These are phyloP conservation scores for Zygogramma bicolorata DNA, from an alignment of 2,888 invertebrate genomes.

Conservation along the genomic window DNA sequence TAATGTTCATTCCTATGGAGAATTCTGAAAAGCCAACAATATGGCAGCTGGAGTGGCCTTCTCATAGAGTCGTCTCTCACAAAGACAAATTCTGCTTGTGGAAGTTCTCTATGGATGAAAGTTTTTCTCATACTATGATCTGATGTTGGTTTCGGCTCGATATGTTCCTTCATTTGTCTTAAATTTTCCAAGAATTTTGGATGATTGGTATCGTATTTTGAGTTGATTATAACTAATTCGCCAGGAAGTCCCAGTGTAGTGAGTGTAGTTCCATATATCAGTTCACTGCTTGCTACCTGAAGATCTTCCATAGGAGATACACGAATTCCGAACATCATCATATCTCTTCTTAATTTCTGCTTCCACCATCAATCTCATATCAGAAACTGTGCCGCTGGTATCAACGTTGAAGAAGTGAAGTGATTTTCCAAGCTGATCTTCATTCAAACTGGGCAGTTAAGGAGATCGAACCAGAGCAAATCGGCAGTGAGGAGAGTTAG, in stretches of 20 bases:
- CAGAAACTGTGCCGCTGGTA: too few species aligned
- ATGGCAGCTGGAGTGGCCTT: neutral
- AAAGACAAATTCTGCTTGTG: neutral
- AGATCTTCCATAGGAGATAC: too few species aligned
- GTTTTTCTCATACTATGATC: neutral
- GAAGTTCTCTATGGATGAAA: neutral
- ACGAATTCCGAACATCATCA: too few species aligned
- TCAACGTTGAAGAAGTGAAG: too few species aligned
- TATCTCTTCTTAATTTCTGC: too few species aligned
- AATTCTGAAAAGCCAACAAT: too few species aligned
- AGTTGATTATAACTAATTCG: neutral
- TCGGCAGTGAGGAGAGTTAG: too few species aligned
- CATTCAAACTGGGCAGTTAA: too few species aligned
- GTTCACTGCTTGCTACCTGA: neutral
- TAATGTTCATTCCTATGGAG: too few species aligned
- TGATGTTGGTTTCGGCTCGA: neutral
- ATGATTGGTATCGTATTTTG: neutral
- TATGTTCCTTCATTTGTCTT: neutral
- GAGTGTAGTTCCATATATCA: neutral
- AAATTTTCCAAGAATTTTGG: neutral
- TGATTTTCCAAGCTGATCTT: too few species aligned
- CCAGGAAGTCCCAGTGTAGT: neutral
- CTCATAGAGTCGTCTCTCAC: neutral
- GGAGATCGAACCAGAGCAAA: too few species aligned
- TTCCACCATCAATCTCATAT: too few species aligned